Conservation (phyloP, 2,113 vertebrate species). For the Catharus fuscescens region DNA sequence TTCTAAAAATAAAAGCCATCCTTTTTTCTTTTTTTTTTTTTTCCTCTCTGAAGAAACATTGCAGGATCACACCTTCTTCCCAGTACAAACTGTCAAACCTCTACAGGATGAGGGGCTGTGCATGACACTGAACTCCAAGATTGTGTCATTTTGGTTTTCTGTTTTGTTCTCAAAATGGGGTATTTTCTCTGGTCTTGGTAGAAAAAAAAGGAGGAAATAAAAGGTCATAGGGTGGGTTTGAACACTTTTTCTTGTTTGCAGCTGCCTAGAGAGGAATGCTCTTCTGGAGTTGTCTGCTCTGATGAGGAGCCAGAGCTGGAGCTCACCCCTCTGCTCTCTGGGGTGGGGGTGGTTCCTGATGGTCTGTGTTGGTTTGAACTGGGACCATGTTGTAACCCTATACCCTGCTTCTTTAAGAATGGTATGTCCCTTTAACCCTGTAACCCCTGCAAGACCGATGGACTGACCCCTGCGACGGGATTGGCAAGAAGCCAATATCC, state of each 20-base stretch:
- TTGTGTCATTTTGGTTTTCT: neutral
- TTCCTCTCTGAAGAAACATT: neutral
- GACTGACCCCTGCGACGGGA: too few species aligned
- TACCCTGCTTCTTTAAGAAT: too few species aligned
- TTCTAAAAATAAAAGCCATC: conserved; percentile 37
- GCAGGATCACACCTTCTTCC: neutral
- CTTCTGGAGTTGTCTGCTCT: neutral
- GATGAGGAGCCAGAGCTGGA: neutral
- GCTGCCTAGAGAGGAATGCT: neutral
- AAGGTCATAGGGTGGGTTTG: neutral
- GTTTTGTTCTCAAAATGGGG: accelerated
- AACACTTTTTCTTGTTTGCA: neutral
- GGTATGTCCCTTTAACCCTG: too few species aligned
- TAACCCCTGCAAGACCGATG: too few species aligned
- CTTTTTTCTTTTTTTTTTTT: neutral
- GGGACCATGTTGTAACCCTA: neutral
- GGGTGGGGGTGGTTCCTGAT: neutral
- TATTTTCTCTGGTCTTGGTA: neutral
- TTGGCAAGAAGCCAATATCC: too few species aligned
- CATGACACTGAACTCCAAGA: neutral
- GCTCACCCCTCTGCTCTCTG: neutral
- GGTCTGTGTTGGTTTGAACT: neutral
- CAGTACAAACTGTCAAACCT: neutral
- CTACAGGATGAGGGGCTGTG: neutral
- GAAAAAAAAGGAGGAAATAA: neutral